Evolutionary conservation across 2,113 vertebrate genomes (phyloP).

Genomic region (Phaethon lepturus): DNA sequence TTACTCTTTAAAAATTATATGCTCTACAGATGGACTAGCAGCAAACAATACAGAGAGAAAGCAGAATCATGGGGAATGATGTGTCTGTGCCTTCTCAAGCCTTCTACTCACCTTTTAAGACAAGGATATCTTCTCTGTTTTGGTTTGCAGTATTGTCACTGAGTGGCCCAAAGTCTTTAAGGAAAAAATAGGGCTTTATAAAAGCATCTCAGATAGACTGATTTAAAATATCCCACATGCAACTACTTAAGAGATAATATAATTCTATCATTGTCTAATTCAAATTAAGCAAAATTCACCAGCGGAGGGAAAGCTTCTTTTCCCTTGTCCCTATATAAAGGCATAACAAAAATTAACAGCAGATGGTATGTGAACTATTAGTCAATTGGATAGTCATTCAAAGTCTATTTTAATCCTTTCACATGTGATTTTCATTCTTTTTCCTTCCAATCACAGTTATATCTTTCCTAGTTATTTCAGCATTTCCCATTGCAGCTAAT

Average conservation of each 20-base stretch:
- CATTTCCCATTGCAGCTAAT: background rate
- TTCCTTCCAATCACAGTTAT: background rate
- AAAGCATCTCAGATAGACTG: background rate
- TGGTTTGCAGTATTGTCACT: background rate
- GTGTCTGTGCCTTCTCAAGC: background rate
- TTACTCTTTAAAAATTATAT: background rate
- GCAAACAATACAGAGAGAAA: background rate
- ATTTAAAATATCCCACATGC: background rate
- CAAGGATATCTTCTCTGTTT: background rate
- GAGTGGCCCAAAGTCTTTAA: background rate
- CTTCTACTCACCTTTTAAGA: background rate
- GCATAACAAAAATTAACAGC: background rate
- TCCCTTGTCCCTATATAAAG: background rate
- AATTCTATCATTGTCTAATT: background rate
- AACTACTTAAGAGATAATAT: background rate
- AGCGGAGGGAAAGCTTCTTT: background rate
- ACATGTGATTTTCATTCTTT: background rate
- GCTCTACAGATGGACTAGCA: background rate
- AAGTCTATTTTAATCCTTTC: background rate
- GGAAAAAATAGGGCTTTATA: background rate
- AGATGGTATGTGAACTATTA: conserved; percentile 23
- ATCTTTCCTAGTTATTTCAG: background rate
- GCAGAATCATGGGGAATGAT: background rate
- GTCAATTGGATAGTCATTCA: background rate
- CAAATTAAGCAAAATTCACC: background rate